Evolutionary conservation across 2,797 vertebrate genomes (phyloP).

Genomic region (Pseudochirops cupreus): DNA sequence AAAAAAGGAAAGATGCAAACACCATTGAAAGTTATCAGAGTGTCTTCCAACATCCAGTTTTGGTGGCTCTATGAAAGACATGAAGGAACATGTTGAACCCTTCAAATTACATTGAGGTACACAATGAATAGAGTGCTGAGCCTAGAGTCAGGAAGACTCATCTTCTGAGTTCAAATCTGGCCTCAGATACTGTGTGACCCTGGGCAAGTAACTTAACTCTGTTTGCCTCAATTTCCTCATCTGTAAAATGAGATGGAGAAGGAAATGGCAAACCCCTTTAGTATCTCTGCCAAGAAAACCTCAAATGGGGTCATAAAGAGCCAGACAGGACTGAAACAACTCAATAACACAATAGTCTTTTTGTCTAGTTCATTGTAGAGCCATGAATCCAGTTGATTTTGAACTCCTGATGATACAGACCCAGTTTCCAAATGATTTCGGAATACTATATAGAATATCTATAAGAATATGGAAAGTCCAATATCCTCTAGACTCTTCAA

Average conservation of each 20-base stretch:
- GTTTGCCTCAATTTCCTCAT: not conserved
- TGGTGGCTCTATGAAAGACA: constrained; percentile 13
- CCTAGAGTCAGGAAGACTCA: not conserved
- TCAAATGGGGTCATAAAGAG: not conserved
- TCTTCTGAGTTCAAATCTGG: not conserved
- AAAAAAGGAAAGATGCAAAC: not conserved
- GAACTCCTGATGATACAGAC: not conserved
- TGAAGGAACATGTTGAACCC: not conserved
- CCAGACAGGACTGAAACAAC: not conserved
- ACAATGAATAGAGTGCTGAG: not conserved
- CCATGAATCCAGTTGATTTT: not conserved
- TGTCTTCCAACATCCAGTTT: not conserved
- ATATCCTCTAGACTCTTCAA: no score
- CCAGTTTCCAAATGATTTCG: not conserved
- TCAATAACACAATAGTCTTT: not conserved
- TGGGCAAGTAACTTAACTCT: not conserved
- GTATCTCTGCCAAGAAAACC: not conserved
- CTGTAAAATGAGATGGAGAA: not conserved
- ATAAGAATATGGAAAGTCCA: not conserved
- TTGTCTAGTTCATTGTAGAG: not conserved
- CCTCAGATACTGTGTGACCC: not conserved
- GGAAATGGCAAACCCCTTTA: not conserved
- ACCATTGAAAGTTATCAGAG: not conserved
- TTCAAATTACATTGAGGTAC: not conserved
- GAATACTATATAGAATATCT: not conserved